Evolutionary conservation across 2,888 invertebrate genomes (phyloP), one percentile per base, ranked within the genome.

Genomic region (Azorinus chamasolen): DNA sequence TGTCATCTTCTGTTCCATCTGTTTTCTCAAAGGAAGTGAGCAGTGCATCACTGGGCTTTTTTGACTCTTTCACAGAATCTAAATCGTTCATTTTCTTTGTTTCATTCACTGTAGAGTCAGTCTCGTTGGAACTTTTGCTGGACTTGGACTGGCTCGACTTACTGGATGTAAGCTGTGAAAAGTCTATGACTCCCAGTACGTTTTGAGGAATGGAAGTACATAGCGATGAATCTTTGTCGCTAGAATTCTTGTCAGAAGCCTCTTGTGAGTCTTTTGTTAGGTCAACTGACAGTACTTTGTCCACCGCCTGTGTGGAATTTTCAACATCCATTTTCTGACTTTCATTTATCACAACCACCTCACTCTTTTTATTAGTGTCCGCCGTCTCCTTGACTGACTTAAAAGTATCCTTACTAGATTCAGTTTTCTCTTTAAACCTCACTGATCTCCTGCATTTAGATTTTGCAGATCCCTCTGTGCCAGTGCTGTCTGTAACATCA

Each of bases 171-270:
- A 63, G 65, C 12, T 32, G 58, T 12, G 63, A 71, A n/a, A 25
- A 51, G 8, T 59, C 71, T 20, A 61, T 24, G 12, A 57, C 71
- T 37, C 77, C 81, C 14, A 78, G 55, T 5, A 74, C 68, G 68
- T 81, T 81, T 37, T 77, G 77, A 20, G 81, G 77, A 12, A 77
- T 46, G 20, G 81, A 81, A 46, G 39, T 62, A 25, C 37, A n/a
- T 6, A 4, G 5, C 10, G 32, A 32, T 6, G 32, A 32, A 32
- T 32, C 32, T 10, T 32, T 32, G 32, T 10, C 10, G 10, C 32
- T 32, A 32, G 32, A 32, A 10, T 6, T 10, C 32, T 32, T 32
- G 32, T 10, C 32, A 32, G 32, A 12, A 37, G 25, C 24, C 24
- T 20, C 39, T n/a, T 64, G 53, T 0, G 54, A 32, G 25, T 66